Conservation (phyloP, 1,140 invertebrate species). For the Drosophila grimshawi region DNA sequence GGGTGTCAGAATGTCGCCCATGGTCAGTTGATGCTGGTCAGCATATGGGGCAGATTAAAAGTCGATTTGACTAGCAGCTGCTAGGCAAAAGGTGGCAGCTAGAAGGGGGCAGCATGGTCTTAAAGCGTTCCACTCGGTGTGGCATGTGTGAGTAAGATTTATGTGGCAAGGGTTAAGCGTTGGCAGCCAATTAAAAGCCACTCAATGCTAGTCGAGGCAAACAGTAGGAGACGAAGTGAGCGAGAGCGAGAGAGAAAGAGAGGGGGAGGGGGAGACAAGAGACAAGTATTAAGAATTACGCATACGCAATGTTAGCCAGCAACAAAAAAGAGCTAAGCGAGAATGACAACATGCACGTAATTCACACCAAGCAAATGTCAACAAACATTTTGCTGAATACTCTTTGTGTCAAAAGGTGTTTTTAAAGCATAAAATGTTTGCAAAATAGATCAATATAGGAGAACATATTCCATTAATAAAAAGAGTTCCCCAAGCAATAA, state of each 20-base stretch:
- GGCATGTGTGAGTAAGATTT: constrained; percentile 54
- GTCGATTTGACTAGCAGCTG: constrained; percentile 73
- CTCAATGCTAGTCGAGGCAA: constrained; percentile 68
- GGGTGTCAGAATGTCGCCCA: background rate
- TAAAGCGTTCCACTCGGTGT: constrained; percentile 6
- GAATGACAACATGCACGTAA: constrained; percentile 23
- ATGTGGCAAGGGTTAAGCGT: constrained; percentile 55
- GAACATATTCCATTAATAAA: too few relatives aligned
- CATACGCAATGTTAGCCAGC: constrained; percentile 69
- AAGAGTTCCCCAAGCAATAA: too few relatives aligned
- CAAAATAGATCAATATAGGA: too few relatives aligned
- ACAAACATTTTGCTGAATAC: constrained; percentile 46
- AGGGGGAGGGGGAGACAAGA: too few relatives aligned
- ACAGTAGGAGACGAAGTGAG: constrained; percentile 11
- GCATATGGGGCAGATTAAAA: constrained; percentile 79
- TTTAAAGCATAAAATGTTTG: too few relatives aligned
- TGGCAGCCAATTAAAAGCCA: constrained; percentile 78
- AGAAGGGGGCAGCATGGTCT: constrained; percentile 32
- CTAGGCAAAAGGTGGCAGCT: constrained; percentile 14
- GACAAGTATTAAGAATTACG: constrained; percentile 54
- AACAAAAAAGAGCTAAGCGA: constrained; percentile 1
- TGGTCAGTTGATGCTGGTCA: constrained; percentile 58
- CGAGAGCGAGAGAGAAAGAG: background rate
- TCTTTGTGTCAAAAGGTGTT: background rate
- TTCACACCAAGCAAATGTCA: constrained; percentile 48